Percentiles rank a stretch among this genome's conserved stretches.
These are phyloP conservation scores for Monopterus albus DNA, from an alignment of 2,113 vertebrate genomes.

Conservation along the genomic window DNA sequence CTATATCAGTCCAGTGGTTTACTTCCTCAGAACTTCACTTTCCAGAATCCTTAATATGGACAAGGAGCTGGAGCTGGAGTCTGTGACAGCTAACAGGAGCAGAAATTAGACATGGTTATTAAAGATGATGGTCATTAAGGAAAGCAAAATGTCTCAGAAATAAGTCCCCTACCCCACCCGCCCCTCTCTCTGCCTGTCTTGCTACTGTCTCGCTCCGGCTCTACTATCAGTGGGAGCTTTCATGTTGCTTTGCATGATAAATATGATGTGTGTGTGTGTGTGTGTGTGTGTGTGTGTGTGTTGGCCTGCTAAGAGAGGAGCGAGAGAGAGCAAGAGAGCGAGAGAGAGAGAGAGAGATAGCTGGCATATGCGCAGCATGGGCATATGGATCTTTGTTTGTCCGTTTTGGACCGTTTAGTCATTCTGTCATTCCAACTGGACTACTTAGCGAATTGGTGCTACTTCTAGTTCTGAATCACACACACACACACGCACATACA, in stretches of 20 bases:
- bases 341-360: slow-evolving; percentile 43
- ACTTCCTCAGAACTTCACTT: slow-evolving; percentile 47
- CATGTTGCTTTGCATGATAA: slow-evolving; percentile 73
- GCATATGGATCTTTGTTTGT: slow-evolving; percentile 82
- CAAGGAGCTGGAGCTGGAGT: slow-evolving; percentile 25
- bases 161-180: slow-evolving; percentile 1
- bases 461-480: slow-evolving; percentile 62
- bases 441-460: slow-evolving; percentile 79
- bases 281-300: slow-evolving; percentile 37
- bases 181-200: slow-evolving; percentile 36
- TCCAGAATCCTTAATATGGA: slow-evolving; percentile 25
- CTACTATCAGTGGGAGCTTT: slow-evolving; percentile 66
- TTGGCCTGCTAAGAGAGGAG: slow-evolving; percentile 57
- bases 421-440: slow-evolving; percentile 80
- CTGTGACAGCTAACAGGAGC: slow-evolving; percentile 61
- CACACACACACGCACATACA: slow-evolving; percentile 22
- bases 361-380: slow-evolving; percentile 72
- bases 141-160: slow-evolving; percentile 55
- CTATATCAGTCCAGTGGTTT: neutral
- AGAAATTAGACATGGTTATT: slow-evolving; percentile 75
- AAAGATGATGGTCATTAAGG: slow-evolving; percentile 76
- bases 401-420: slow-evolving; percentile 81
- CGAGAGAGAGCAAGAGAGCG: slow-evolving; percentile 19
- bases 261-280: slow-evolving; percentile 68
- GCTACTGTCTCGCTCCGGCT: slow-evolving; percentile 30